Conservation (phyloP, 2,888 invertebrate species). For the Zonitis immaculata region DNA sequence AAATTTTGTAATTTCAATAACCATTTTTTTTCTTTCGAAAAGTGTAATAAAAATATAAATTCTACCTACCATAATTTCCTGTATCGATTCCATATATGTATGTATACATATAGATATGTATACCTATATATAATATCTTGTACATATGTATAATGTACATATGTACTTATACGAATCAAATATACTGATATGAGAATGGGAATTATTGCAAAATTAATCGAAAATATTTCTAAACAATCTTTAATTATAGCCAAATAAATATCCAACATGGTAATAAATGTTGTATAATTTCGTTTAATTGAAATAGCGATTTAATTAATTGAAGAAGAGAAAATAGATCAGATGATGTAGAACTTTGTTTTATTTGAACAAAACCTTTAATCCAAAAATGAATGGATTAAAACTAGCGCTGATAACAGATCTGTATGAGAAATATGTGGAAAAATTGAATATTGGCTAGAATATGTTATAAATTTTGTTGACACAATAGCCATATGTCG, state of each 20-base stretch:
- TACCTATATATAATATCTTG: too few species aligned
- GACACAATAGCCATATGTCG: conserved; percentile 38
- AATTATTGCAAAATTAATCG: neutral
- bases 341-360: too few species aligned
- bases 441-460: conserved; percentile 2
- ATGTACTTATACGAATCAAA: neutral
- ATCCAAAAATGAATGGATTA: neutral
- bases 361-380: too few species aligned
- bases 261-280: too few species aligned
- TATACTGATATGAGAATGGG: neutral
- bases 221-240: conserved; percentile 27
- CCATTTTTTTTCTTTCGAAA: too few species aligned
- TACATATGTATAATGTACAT: too few species aligned
- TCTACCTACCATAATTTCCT: neutral
- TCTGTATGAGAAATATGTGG: neutral
- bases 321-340: too few species aligned
- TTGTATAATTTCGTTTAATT: too few species aligned
- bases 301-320: too few species aligned
- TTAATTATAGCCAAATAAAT: conserved; percentile 32
- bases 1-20: neutral
- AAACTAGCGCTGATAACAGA: neutral
- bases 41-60: neutral
- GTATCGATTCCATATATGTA: neutral
- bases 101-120: too few species aligned
- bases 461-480: conserved; percentile 37